Evolutionary conservation across 2,113 vertebrate genomes (phyloP).

Genomic region (Nothoprocta pentlandii): DNA sequence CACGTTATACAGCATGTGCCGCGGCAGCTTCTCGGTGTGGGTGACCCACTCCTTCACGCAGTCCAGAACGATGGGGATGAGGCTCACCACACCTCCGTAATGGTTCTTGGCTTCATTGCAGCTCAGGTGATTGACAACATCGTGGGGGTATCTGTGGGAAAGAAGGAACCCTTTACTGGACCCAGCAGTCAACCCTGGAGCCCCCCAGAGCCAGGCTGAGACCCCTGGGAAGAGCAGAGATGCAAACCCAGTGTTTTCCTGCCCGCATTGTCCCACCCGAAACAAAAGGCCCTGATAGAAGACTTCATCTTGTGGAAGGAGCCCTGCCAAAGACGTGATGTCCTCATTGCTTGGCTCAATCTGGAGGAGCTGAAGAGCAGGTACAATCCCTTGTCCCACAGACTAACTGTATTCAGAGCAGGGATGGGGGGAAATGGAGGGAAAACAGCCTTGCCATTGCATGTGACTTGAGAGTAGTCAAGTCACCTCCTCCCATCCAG

Average conservation of each 20-base stretch:
- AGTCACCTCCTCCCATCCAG: background rate
- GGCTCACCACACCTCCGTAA: slow-evolving; percentile 84
- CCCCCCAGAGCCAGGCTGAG: background rate
- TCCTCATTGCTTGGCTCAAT: background rate
- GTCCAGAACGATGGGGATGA: slow-evolving; percentile 81
- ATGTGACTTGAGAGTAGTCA: background rate
- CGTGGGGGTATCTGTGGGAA: slow-evolving; percentile 80
- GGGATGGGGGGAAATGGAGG: background rate
- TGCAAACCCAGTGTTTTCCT: background rate
- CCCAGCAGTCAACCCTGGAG: background rate
- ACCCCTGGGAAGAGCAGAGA: background rate
- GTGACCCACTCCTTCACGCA: slow-evolving; percentile 71
- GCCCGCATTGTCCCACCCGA: background rate
- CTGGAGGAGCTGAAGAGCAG: background rate
- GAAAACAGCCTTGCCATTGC: background rate
- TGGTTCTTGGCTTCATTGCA: slow-evolving; percentile 81
- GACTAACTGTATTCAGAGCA: background rate
- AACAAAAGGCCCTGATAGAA: background rate
- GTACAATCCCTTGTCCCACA: background rate
- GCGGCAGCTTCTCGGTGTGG: slow-evolving; percentile 69
- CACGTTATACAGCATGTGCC: background rate
- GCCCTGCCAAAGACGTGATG: background rate
- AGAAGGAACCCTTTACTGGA: background rate
- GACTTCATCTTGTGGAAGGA: background rate
- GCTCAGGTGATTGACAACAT: slow-evolving; percentile 84